Conservation (phyloP, 2,797 vertebrate species). For the Selene dorsalis region DNA sequence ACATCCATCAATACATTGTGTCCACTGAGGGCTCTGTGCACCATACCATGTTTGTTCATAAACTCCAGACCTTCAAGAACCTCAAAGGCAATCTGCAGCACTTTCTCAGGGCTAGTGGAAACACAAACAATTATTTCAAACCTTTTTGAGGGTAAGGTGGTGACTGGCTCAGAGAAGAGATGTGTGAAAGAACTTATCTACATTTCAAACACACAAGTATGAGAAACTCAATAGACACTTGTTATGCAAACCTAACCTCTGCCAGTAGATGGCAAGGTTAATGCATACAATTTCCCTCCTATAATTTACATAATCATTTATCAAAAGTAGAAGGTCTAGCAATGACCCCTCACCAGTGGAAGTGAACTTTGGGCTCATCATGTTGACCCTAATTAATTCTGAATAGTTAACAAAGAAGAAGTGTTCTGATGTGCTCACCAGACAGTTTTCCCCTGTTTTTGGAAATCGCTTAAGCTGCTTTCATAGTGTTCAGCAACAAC, state of each 20-base stretch:
- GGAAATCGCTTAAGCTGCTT: constrained; percentile 89
- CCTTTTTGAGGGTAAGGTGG: background rate
- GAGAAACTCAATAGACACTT: background rate
- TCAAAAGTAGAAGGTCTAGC: background rate
- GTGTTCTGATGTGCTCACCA: constrained; percentile 82
- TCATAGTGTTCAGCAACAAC: constrained; percentile 97
- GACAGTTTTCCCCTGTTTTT: constrained; percentile 86
- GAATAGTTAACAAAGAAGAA: background rate
- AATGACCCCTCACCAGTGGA: background rate
- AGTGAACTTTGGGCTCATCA: background rate
- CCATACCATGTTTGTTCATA: constrained; percentile 94
- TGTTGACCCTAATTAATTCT: background rate
- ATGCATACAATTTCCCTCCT: background rate
- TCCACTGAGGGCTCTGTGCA: constrained; percentile 92
- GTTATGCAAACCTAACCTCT: background rate
- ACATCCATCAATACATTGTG: constrained; percentile 93
- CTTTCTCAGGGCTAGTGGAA: constrained; percentile 79
- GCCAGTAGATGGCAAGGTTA: constrained; percentile 58
- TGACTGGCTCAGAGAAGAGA: background rate
- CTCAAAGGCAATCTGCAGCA: constrained; percentile 92
- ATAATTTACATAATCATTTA: background rate
- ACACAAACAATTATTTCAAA: constrained; percentile 33
- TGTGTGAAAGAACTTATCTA: background rate
- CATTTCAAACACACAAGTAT: constrained; percentile 1
- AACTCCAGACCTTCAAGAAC: constrained; percentile 93